Percentiles rank a stretch among this genome's conserved stretches.
Evolutionary conservation across 2,113 vertebrate species (phyloP).

Genomic region (Hypanus sabinus): DNA sequence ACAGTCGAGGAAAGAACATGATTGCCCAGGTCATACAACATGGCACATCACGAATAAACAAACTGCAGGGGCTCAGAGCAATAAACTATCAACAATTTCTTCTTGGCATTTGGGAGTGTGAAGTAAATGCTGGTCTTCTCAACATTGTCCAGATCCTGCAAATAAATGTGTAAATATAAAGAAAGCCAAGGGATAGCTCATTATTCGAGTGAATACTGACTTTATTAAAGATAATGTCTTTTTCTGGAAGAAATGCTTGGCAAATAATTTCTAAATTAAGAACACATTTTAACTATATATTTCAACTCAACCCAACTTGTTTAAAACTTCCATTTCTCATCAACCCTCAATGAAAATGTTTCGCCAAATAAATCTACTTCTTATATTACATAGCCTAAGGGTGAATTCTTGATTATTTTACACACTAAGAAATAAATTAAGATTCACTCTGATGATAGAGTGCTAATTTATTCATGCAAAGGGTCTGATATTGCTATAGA

Average conservation of each 20-base stretch:
- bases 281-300: not conserved
- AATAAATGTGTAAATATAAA: no score
- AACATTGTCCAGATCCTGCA: no score
- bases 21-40: no score
- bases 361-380: not conserved
- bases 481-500: not conserved
- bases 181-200: no score
- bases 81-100: no score
- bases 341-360: not conserved
- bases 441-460: not conserved
- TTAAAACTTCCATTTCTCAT: not conserved
- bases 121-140: no score
- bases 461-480: not conserved
- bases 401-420: not conserved
- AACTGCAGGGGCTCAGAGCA: no score
- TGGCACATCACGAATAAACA: no score
- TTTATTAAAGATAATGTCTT: not conserved
- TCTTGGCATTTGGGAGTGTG: no score
- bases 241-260: not conserved
- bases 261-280: not conserved
- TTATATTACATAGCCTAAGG: not conserved
- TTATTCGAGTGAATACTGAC: not conserved
- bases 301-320: not conserved
- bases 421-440: not conserved
- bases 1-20: no score